Percentiles rank a stretch among this genome's conserved stretches.
Conservation (phyloP, 2,888 invertebrate species). For the Seira sanloemensis region DNA sequence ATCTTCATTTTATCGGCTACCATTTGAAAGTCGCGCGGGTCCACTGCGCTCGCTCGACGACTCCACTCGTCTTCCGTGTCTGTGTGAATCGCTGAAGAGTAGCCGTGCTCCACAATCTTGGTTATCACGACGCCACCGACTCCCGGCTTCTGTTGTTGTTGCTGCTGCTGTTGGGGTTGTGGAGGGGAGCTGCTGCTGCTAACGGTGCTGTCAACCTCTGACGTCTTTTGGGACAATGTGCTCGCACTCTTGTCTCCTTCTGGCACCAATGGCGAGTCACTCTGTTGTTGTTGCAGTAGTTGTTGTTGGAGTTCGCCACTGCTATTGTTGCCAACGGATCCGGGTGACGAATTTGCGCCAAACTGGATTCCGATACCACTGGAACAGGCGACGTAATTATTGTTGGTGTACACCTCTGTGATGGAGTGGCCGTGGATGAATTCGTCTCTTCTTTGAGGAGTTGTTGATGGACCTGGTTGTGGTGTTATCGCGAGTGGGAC, state of each 20-base stretch:
- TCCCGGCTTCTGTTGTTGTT: not conserved
- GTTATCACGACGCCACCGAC: constrained; percentile 42
- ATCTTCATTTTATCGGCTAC: constrained; percentile 53
- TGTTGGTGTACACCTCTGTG: constrained; percentile 54
- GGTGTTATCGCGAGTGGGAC: not conserved
- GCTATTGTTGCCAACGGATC: constrained; percentile 31
- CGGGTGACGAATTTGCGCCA: constrained; percentile 32
- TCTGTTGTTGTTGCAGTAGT: no score
- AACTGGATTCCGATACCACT: constrained; percentile 56
- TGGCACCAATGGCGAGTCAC: no score
- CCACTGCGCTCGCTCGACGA: constrained; percentile 32
- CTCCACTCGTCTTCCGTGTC: constrained; percentile 44
- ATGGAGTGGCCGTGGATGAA: constrained; percentile 48
- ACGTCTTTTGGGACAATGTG: not conserved
- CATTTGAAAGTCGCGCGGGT: constrained; percentile 41
- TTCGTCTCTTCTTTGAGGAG: constrained; percentile 2
- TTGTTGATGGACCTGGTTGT: constrained; percentile 68
- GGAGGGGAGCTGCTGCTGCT: constrained; percentile 1
- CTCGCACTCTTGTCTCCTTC: not conserved
- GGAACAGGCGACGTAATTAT: constrained; percentile 56
- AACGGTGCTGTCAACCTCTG: not conserved
- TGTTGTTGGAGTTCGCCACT: constrained; percentile 21
- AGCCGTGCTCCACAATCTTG: constrained; percentile 37
- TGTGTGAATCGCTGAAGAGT: constrained; percentile 16
- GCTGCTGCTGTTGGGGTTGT: constrained; percentile 23